Evolutionary conservation across 2,888 invertebrate species (phyloP), one percentile per base, ranked within the genome.

Genomic region (Scaptomyza caliginosa): DNA sequence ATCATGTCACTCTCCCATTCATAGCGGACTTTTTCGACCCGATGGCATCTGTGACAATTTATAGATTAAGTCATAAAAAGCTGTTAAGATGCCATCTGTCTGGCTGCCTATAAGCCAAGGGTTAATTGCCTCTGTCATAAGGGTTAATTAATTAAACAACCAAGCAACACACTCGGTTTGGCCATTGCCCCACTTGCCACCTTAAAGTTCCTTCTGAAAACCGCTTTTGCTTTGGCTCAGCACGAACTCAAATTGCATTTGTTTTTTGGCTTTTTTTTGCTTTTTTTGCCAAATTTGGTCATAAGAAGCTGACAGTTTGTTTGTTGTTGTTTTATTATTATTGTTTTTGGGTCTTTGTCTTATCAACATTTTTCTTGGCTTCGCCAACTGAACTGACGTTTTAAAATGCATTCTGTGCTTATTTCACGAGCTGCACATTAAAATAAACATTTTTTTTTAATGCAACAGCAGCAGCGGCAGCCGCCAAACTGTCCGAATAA

Each of bases 1-100:
- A 77, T 86, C 83, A 84, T 77, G 84, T 81, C 86, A 84, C 67
- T 86, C 84, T 86, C 84, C 34, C 36, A 28, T 56, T 46, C 57
- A 32, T 79, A 79, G 83, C 86, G 79, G 79, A 78, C 58, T 62
- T 46, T 24, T 40, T 34, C 11, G 26, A 16, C 17, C 19, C 7
- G 34, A 34, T 34, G 34, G 16, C 6, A 32, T 32, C 32, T 6
- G 13, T 13, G 32, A 16, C 16, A 8, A 16, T 38, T 38, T 11
- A 19, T 19, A 11, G 7, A 8, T 8, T 8, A 24, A 24, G 6
- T 24, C 24, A 24, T 8, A 8, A 24, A 26, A n/a, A n/a, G n/a
- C n/a, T n/a, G n/a, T n/a, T n/a, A n/a, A n/a, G n/a, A n/a, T n/a
- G n/a, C n/a, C n/a, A 52, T 52, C 30, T 43, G 51, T 40, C 50